A percentile compares a stretch with the other conserved stretches of the same genome.
phyloP scores from a whole-genome alignment of 2,888 invertebrate species.

The Sminthurides aquaticus region DNA sequence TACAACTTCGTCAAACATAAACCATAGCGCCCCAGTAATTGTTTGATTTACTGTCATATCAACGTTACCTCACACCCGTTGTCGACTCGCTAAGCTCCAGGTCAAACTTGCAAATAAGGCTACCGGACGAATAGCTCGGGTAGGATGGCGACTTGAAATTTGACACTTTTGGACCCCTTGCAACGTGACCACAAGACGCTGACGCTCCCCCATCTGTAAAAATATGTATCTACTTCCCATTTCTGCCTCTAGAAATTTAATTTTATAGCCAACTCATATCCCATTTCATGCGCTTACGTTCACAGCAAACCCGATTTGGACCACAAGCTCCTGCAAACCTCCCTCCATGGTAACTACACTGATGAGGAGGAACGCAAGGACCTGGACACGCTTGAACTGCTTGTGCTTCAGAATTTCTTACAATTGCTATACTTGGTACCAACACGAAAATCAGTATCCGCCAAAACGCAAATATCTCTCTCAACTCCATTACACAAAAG shows the following conservation, averaged over 20 bases:
- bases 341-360: slow-evolving; percentile 25
- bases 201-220: slow-evolving; percentile 11
- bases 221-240: neutral
- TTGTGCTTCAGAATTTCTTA: neutral
- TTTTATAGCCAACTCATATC: too few species aligned
- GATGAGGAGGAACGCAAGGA: slow-evolving; percentile 18
- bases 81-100: slow-evolving; percentile 26
- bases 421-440: too few species aligned
- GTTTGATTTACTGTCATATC: too few species aligned
- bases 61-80: slow-evolving; percentile 31
- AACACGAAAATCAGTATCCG: too few species aligned
- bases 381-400: slow-evolving; percentile 24
- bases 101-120: slow-evolving; percentile 30
- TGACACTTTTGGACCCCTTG: slow-evolving; percentile 22
- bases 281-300: slow-evolving; percentile 13
- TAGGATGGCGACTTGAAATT: slow-evolving; percentile 32
- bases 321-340: slow-evolving; percentile 24
- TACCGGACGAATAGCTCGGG: slow-evolving; percentile 26
- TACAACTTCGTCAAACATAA: neutral
- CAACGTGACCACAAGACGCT: slow-evolving; percentile 26
- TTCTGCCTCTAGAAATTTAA: too few species aligned
- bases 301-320: slow-evolving; percentile 26
- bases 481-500: too few species aligned
- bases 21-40: too few species aligned
- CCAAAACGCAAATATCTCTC: too few species aligned